A percentile compares a stretch with the other conserved stretches of the same genome.
Conservation (phyloP, 2,113 vertebrate species). For the Psittacula cyanocephala region DNA sequence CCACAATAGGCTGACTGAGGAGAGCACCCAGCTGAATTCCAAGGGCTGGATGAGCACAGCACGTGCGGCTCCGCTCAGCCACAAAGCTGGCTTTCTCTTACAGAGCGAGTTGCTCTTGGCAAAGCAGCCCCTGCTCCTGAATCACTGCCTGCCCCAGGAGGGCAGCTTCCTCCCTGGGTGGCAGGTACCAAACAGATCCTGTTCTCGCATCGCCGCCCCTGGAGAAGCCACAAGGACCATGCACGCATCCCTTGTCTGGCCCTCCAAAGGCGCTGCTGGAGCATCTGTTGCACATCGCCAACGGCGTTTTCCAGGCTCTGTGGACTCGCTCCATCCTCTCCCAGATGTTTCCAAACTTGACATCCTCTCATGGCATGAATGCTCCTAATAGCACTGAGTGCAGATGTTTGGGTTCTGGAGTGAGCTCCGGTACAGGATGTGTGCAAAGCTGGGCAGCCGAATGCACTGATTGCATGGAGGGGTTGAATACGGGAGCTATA, state of each 20-base stretch:
- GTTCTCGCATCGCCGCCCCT: not conserved
- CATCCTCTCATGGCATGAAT: not conserved
- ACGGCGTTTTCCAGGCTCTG: not conserved
- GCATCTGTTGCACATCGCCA: slow-evolving; percentile 33
- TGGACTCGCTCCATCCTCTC: not conserved
- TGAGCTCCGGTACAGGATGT: not conserved
- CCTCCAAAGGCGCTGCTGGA: not conserved
- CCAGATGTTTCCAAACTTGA: slow-evolving; percentile 23
- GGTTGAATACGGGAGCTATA: not conserved
- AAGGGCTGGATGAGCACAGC: not conserved
- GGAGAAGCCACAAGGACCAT: not conserved
- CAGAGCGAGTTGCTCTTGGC: not conserved
- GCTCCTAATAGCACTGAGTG: not conserved
- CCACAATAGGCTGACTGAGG: not conserved
- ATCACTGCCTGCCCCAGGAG: not conserved
- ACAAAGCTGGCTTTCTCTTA: not conserved
- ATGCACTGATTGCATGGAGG: rapidly evolving
- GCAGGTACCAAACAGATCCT: not conserved
- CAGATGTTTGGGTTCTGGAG: not conserved
- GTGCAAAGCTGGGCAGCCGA: not conserved
- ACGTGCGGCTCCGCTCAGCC: not conserved
- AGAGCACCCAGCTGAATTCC: not conserved
- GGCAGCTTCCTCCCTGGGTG: not conserved
- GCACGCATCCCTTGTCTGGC: not conserved
- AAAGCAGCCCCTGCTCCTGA: not conserved